Evolutionary conservation across 1,140 invertebrate species (phyloP), one percentile per base, ranked within the genome.

Genomic region (Drosophila carrolli): DNA sequence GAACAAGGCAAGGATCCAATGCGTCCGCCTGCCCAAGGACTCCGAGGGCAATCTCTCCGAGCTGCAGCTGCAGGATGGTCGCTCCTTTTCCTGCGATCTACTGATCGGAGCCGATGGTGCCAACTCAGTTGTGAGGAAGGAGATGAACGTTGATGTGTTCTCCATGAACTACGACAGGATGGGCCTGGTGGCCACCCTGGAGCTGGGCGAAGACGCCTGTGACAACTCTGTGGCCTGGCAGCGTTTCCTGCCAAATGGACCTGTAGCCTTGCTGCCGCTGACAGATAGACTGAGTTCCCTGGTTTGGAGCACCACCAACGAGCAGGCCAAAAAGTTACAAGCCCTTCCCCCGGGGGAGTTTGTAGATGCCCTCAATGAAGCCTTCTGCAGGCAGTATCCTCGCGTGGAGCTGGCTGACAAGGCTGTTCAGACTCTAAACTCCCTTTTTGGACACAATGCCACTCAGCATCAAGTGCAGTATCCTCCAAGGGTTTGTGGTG

Each of bases 191-290:
- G 97, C 97, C 6, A 98, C 98, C 0, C 91, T 99, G 16, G 92
- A 97, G 70, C 92, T 98, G 63, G 94, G 94, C 23, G 96, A 97
- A 91, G 73, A 77, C 9, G 79, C 80, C 56, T 83, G 74, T 23
- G 95, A 96, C 65, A 98, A 98, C 92, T 94, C 94, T 40, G 96
- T 97, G 37, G 98, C 98, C 0, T 99, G 98, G 98, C 98, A 99
- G 93, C 94, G 98, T 68, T 99, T 99, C 93, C 93, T 99, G 59
- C 96, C 97, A 2, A 96, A 94, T 16, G 98, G 98, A 4, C 97
- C 98, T 0, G 94, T 99, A 35, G 98, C 98, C 13, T 90, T 99
- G 37, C 93, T 99, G 40, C 98, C 98, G 93, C 93, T 99, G 5
- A 95, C 95, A 65, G 94, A 95, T 44, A 94, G 94, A 16, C 92